Conservation (phyloP, 2,797 vertebrate genomes). For the Graptemys geographica region DNA sequence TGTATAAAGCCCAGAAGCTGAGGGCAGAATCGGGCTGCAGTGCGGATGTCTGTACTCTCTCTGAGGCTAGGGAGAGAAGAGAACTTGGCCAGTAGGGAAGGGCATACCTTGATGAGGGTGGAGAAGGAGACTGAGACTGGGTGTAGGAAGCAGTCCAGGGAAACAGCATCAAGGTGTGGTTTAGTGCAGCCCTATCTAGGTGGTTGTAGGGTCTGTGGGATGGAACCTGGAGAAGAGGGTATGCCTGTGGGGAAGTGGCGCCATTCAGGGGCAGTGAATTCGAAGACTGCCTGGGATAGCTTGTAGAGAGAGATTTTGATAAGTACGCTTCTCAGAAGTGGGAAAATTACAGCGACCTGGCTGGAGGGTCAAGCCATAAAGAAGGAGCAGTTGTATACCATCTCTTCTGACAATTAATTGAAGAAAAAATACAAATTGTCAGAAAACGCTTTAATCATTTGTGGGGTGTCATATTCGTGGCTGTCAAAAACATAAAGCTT, state of each 20-base stretch:
- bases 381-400: neutral
- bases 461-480: rapidly evolving
- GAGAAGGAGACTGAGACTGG: neutral
- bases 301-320: neutral
- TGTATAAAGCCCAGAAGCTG: neutral
- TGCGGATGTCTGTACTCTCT: neutral
- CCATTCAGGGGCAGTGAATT: neutral
- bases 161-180: neutral
- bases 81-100: neutral
- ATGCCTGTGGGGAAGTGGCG: neutral
- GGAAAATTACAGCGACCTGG: neutral
- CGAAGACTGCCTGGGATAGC: neutral
- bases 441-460: neutral
- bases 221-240: neutral
- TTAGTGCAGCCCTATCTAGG: neutral
- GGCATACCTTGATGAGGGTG: neutral
- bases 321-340: neutral
- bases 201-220: neutral
- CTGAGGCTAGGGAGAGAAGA: neutral
- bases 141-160: neutral
- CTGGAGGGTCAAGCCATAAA: neutral
- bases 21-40: neutral
- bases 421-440: neutral
- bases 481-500: neutral
- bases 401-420: neutral